phyloP scores from a whole-genome alignment of 2,888 invertebrate species.

The Luperina testacea region DNA sequence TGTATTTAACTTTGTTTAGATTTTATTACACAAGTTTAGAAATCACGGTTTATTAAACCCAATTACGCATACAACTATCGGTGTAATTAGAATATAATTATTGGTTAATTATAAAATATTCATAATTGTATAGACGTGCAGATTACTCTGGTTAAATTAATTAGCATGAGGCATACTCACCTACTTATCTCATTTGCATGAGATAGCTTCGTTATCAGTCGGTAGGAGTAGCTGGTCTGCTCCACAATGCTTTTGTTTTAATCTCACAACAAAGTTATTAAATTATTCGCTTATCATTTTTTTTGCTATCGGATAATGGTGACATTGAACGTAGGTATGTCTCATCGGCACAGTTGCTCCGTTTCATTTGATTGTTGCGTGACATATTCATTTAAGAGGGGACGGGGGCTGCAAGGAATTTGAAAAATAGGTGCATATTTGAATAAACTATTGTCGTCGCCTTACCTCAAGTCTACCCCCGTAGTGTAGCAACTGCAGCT shows the following conservation, averaged over 20 bases:
- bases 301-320: constrained; percentile 54
- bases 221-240: constrained; percentile 33
- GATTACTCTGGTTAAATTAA: constrained; percentile 51
- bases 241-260: constrained; percentile 51
- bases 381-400: not conserved
- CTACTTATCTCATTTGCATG: constrained; percentile 49
- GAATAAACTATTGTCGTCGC: too few species aligned
- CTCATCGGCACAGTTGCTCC: constrained; percentile 41
- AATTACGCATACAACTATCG: constrained; percentile 24
- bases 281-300: constrained; percentile 59
- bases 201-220: constrained; percentile 45
- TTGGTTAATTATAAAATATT: constrained; percentile 44
- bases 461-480: too few species aligned
- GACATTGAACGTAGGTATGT: constrained; percentile 55
- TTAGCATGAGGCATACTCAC: constrained; percentile 36
- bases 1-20: constrained; percentile 1
- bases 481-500: too few species aligned
- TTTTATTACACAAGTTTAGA: not conserved
- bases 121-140: constrained; percentile 40
- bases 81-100: constrained; percentile 46
- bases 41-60: constrained; percentile 26
- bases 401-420: too few species aligned
- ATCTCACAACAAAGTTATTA: constrained; percentile 51
- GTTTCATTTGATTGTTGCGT: constrained; percentile 43
- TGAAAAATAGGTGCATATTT: too few species aligned